A percentile compares a stretch with the other conserved stretches of the same genome.
Conservation (phyloP, 2,888 invertebrate species). For the Mythimna vitellina region DNA sequence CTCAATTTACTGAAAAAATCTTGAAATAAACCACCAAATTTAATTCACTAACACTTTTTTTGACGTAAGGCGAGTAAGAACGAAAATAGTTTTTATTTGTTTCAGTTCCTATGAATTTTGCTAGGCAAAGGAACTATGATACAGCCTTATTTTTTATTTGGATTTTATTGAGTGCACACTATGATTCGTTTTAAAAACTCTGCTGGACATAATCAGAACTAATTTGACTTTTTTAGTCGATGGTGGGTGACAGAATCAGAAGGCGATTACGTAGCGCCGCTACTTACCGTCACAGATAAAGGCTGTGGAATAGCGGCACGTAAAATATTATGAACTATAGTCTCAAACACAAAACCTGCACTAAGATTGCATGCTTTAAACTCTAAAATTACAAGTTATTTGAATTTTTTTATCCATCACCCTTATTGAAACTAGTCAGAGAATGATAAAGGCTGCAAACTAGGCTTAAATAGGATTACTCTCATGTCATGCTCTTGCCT, state of each 20-base stretch:
- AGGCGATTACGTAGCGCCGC: not conserved
- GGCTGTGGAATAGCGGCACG: too few relatives aligned
- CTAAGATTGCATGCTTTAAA: too few relatives aligned
- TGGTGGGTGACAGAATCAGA: not conserved
- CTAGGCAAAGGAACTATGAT: conserved; percentile 60
- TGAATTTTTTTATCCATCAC: too few relatives aligned
- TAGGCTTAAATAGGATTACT: too few relatives aligned
- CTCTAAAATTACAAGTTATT: too few relatives aligned
- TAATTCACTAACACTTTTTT: conserved; percentile 83
- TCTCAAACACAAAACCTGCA: too few relatives aligned
- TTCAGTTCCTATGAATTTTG: conserved; percentile 54
- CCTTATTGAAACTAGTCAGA: too few relatives aligned
- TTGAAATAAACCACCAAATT: conserved; percentile 81
- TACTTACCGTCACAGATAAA: too few relatives aligned
- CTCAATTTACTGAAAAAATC: conserved; percentile 77
- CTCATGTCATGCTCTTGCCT: too few relatives aligned
- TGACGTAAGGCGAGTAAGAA: conserved; percentile 81
- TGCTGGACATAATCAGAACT: conserved; percentile 17
- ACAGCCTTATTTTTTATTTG: conserved; percentile 42
- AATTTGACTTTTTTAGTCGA: conserved; percentile 1
- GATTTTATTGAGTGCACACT: conserved; percentile 20
- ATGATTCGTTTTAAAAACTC: conserved; percentile 4
- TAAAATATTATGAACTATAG: too few relatives aligned
- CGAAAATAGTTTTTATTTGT: conserved; percentile 74
- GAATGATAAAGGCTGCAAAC: too few relatives aligned